Conservation (phyloP, 2,797 vertebrate genomes). For the Cyclura pinguis region DNA sequence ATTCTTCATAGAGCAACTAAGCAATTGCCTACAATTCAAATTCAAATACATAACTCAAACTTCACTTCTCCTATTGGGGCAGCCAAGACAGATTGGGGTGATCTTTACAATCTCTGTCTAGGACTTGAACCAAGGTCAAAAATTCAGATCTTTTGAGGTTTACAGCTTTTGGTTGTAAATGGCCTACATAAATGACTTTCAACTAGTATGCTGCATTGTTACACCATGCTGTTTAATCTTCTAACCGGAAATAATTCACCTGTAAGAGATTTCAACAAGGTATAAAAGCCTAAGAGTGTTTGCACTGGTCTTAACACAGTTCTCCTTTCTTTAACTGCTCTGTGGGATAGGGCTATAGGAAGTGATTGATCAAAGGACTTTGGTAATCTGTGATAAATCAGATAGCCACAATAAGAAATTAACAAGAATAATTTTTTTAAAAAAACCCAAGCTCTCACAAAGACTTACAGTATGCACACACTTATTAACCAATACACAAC, state of each 20-base stretch:
- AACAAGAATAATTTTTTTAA: not conserved
- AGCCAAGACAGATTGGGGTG: not conserved
- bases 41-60: not conserved
- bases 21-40: too few relatives aligned
- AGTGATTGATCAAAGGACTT: conserved; percentile 18
- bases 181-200: not conserved
- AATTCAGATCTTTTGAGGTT: not conserved
- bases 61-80: not conserved
- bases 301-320: not conserved
- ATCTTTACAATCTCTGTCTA: not conserved
- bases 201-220: not conserved
- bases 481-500: conserved; percentile 28
- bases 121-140: not conserved
- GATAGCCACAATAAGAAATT: not conserved
- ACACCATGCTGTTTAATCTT: not conserved
- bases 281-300: not conserved
- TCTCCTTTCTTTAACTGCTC: not conserved
- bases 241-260: conserved; percentile 14
- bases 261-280: conserved; percentile 16
- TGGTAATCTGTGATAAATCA: conserved; percentile 15
- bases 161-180: not conserved
- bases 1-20: too few relatives aligned
- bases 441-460: not conserved
- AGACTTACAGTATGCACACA: not conserved
- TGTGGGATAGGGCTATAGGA: not conserved